Percentiles rank a stretch among this genome's conserved stretches.
These are phyloP conservation scores for Harpagifer antarcticus DNA, from an alignment of 2,797 vertebrate genomes.

Conservation along the genomic window DNA sequence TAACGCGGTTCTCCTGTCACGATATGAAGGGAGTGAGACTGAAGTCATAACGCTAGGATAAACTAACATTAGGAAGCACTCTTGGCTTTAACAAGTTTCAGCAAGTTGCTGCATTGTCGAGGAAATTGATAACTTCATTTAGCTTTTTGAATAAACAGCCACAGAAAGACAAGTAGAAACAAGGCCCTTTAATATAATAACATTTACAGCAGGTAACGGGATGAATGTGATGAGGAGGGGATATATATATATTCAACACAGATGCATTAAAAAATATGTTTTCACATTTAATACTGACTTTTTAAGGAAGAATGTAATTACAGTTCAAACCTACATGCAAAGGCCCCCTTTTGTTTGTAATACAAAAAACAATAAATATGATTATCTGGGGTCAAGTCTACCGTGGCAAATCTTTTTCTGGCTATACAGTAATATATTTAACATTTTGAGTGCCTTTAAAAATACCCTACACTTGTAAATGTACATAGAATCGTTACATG, in stretches of 20 bases:
- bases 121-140: background rate
- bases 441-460: slow-evolving; percentile 40
- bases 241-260: slow-evolving; percentile 43
- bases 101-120: background rate
- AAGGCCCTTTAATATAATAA: slow-evolving; percentile 77
- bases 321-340: slow-evolving; percentile 69
- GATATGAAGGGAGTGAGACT: slow-evolving; percentile 16
- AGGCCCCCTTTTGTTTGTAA: slow-evolving; percentile 33
- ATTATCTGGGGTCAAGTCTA: slow-evolving; percentile 41
- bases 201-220: slow-evolving; percentile 64
- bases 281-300: slow-evolving; percentile 65
- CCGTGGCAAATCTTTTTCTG: slow-evolving; percentile 30
- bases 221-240: slow-evolving; percentile 31
- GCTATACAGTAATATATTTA: slow-evolving; percentile 53
- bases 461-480: slow-evolving; percentile 50
- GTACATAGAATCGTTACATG: slow-evolving; percentile 61
- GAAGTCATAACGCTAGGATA: slow-evolving; percentile 2
- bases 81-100: background rate
- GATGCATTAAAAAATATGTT: slow-evolving; percentile 52
- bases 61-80: slow-evolving; percentile 13
- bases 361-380: slow-evolving; percentile 62
- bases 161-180: slow-evolving; percentile 56
- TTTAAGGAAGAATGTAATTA: slow-evolving; percentile 41
- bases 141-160: slow-evolving; percentile 7
- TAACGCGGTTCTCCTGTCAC: slow-evolving; percentile 19